Conservation (phyloP, 2,113 vertebrate species). For the Pangasianodon hypophthalmus region DNA sequence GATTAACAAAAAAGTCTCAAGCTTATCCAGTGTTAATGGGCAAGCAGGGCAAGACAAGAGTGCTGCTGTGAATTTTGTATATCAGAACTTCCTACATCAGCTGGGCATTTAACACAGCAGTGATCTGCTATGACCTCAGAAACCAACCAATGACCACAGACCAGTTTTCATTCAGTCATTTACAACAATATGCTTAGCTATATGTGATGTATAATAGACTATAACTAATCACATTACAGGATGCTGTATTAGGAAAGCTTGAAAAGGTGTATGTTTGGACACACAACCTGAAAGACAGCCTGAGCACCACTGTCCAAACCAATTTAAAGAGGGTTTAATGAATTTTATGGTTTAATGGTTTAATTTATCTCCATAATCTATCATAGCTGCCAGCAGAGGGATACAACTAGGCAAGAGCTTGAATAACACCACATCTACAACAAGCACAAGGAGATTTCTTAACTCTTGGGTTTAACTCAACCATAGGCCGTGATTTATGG, state of each 20-base stretch:
- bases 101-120: not conserved
- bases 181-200: not conserved
- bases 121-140: not conserved
- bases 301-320: not conserved
- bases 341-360: not conserved
- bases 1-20: not conserved
- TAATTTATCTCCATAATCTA: not conserved
- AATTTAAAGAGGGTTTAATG: not conserved
- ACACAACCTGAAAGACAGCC: not conserved
- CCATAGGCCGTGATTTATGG: not conserved
- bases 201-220: not conserved
- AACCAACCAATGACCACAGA: not conserved
- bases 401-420: not conserved
- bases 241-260: not conserved
- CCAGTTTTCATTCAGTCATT: not conserved
- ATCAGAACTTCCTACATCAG: conserved; percentile 28
- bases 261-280: not conserved
- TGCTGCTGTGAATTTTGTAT: not conserved
- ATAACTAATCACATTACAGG: not conserved
- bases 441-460: not conserved
- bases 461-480: not conserved
- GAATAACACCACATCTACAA: not conserved
- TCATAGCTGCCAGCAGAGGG: not conserved
- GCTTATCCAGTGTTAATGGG: not conserved
- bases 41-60: not conserved